A percentile compares a stretch with the other conserved stretches of the same genome.
Conservation (phyloP, 1,140 invertebrate species). For the Conus betulinus region DNA sequence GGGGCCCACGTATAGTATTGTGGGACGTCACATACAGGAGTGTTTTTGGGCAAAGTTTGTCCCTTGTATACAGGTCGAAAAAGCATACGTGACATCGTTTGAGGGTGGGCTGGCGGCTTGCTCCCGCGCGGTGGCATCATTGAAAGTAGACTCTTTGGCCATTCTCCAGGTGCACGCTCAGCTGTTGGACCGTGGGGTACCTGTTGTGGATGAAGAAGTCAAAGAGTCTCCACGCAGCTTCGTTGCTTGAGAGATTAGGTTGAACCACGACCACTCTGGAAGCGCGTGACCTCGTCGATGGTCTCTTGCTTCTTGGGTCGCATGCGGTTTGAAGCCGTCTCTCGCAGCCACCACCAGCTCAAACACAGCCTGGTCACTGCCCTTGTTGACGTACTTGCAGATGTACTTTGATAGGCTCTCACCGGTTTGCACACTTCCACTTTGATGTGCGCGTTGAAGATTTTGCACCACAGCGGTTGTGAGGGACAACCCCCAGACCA, state of each 20-base stretch:
- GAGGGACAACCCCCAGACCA: too few species aligned
- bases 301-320: slow-evolving; percentile 18
- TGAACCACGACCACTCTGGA: slow-evolving; percentile 55
- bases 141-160: slow-evolving; percentile 75
- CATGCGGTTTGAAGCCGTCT: too few species aligned
- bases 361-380: too few species aligned
- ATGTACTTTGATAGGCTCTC: slow-evolving; percentile 52
- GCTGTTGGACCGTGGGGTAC: slow-evolving; percentile 65
- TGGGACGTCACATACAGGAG: slow-evolving; percentile 64
- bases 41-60: slow-evolving; percentile 66
- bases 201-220: slow-evolving; percentile 71
- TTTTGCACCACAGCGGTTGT: too few species aligned
- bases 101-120: slow-evolving; percentile 57
- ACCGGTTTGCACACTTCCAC: slow-evolving; percentile 51
- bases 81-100: slow-evolving; percentile 74
- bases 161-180: slow-evolving; percentile 77
- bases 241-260: slow-evolving; percentile 61
- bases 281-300: slow-evolving; percentile 40
- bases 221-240: slow-evolving; percentile 64
- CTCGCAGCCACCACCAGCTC: slow-evolving; percentile 38
- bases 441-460: slow-evolving; percentile 50
- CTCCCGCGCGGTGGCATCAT: slow-evolving; percentile 55
- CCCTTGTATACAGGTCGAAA: slow-evolving; percentile 55
- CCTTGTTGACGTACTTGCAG: slow-evolving; percentile 52
- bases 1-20: slow-evolving; percentile 66